phyloP scores from a whole-genome alignment of 2,797 vertebrate genomes.

The Sorex maritimensis region DNA sequence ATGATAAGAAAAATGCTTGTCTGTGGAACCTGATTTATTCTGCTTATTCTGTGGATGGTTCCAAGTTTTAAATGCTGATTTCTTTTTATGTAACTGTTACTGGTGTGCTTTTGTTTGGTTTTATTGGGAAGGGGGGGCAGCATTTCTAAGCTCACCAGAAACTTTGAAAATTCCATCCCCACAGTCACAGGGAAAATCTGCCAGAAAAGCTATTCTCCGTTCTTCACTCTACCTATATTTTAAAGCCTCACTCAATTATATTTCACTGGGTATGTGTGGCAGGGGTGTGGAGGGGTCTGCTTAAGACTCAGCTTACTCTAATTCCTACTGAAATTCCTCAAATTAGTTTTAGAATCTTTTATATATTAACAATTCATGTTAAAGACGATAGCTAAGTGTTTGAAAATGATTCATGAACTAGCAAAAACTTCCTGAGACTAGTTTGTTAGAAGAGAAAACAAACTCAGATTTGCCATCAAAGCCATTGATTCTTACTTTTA shows the following conservation, averaged over 20 bases:
- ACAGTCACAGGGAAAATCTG: background rate
- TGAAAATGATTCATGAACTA: background rate
- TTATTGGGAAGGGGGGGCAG: background rate
- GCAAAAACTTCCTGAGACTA: background rate
- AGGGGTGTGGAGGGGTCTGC: too few relatives aligned
- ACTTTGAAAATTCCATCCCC: background rate
- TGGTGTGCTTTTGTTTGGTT: background rate
- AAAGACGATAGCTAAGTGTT: slow-evolving; percentile 27
- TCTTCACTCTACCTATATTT: background rate
- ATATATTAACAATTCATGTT: background rate
- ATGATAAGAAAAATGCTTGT: slow-evolving; percentile 3
- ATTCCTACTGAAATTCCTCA: slow-evolving; percentile 10
- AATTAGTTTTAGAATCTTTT: slow-evolving; percentile 21
- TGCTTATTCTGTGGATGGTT: background rate
- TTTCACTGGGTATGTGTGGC: background rate
- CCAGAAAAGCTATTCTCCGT: background rate
- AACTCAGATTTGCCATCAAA: background rate
- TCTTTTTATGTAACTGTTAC: background rate
- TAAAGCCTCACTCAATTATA: background rate
- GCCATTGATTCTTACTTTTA: background rate
- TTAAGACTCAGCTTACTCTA: background rate
- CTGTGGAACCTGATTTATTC: slow-evolving; percentile 3
- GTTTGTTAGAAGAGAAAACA: slow-evolving; percentile 44
- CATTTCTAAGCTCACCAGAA: background rate
- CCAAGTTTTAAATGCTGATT: background rate